Evolutionary conservation across 1,140 invertebrate genomes (phyloP).

Genomic region (Pogonus chalceus): DNA sequence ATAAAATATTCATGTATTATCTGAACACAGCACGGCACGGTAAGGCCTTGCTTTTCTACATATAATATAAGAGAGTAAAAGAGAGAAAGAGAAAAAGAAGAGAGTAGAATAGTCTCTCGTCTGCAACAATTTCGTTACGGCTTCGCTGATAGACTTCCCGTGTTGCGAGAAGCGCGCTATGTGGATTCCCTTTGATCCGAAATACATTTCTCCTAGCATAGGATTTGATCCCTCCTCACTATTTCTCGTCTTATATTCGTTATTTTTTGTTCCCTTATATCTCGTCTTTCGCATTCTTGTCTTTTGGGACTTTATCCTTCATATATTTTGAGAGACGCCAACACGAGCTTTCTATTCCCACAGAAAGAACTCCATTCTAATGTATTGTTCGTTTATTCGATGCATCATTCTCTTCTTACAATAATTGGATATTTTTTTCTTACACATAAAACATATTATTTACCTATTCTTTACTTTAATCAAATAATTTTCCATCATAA

Average conservation of each 20-base stretch:
- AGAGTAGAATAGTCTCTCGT: constrained; percentile 13
- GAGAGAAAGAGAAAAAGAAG: no score
- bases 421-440: no score
- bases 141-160: constrained; percentile 15
- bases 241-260: constrained; percentile 27
- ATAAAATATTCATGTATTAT: constrained; percentile 25
- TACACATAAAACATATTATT: no score
- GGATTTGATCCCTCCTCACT: constrained; percentile 26
- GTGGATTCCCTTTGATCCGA: constrained; percentile 31
- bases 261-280: constrained; percentile 28
- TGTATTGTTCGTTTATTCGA: no score
- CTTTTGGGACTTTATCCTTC: constrained; percentile 31
- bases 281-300: constrained; percentile 30
- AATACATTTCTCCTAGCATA: constrained; percentile 26
- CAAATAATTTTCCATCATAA: no score
- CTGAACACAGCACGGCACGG: neutral
- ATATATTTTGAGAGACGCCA: constrained; percentile 30
- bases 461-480: no score
- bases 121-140: constrained; percentile 23
- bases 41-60: constrained; percentile 10
- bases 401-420: no score
- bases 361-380: no score
- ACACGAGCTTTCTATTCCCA: no score
- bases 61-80: no score
- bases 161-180: constrained; percentile 9